phyloP scores from a whole-genome alignment of 1,140 invertebrate species.

The Mycetomoellerius zeteki region DNA sequence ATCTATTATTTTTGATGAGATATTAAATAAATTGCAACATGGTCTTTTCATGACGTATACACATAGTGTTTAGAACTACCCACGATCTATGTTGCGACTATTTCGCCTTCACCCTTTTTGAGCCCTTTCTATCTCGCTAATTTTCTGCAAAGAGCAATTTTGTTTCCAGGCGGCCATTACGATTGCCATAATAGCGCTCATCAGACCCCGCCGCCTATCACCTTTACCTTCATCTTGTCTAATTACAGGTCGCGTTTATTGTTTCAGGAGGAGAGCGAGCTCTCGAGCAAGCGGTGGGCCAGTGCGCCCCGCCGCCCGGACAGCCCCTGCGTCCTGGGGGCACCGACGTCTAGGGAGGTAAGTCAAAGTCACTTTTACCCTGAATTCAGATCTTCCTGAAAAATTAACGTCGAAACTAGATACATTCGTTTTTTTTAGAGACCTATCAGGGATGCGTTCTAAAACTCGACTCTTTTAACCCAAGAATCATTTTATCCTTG shows the following conservation, averaged over 20 bases:
- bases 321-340: slow-evolving; percentile 86
- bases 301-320: slow-evolving; percentile 87
- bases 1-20: not conserved
- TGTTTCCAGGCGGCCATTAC: slow-evolving; percentile 70
- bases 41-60: not conserved
- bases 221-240: slow-evolving; percentile 78
- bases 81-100: slow-evolving; percentile 14
- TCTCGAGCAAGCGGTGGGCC: slow-evolving; percentile 88
- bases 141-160: slow-evolving; percentile 74
- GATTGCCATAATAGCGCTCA: slow-evolving; percentile 77
- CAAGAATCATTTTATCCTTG: too few species aligned
- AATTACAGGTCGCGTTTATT: slow-evolving; percentile 79
- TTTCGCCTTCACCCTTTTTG: not conserved
- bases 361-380: slow-evolving; percentile 18
- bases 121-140: slow-evolving; percentile 19
- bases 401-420: not conserved
- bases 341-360: slow-evolving; percentile 86
- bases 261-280: slow-evolving; percentile 87
- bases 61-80: not conserved
- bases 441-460: too few species aligned
- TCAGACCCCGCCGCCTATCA: slow-evolving; percentile 72
- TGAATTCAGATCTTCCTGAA: not conserved
- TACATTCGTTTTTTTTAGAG: not conserved
- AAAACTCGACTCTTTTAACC: too few species aligned
- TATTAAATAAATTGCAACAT: not conserved